Base-by-base conservation (phyloP, 2,797 vertebrate species). In the Platalea minor region DNA sequence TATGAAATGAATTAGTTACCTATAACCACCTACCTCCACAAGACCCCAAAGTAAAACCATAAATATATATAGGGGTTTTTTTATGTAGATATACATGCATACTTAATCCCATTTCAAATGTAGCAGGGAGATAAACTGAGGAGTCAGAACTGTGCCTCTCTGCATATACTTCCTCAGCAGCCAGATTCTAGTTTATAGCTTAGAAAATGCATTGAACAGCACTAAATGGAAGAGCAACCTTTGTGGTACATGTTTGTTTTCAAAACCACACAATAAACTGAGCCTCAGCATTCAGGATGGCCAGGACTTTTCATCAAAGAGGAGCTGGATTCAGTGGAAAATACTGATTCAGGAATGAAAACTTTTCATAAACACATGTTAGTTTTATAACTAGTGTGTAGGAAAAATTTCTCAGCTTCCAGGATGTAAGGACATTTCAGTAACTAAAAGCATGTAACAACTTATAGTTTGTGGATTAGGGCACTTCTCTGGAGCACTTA, bases 31-130 rank as follows among this genome's bases (percentile, higher is more conserved):
- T 35, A 10, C 23, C 73, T 86, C 37, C 14, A 10, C 5, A 45
- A 59, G 19, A 63, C 2, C 3, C 3, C 19, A n/a, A 46, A 17
- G 7, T 72, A 51, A 67, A 85, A 33, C 2, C 1, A 0, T 19
- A 51, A 50, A 17, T 13, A 45, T 13, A 41, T 51, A 6, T 28
- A 50, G 39, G 39, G 39, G 39, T 41, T 21, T 50, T 33, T 54
- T 31, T 57, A n/a, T 14, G 43, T 6, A 17, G 1, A 16, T 26
- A 37, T 18, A 28, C 21, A 37, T n/a, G 7, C 17, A 29, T 50
- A 13, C 7, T 39, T 25, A 60, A 43, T 73, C 5, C 26, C 3
- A 7, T 78, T 81, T 74, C 56, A 77, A 33, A 46, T 28, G 5
- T 5, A 51, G 4, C 10, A 76, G 8, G 3, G 5, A 81, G 14